phyloP scores from a whole-genome alignment of 2,113 vertebrate species.

The Talpa occidentalis region DNA sequence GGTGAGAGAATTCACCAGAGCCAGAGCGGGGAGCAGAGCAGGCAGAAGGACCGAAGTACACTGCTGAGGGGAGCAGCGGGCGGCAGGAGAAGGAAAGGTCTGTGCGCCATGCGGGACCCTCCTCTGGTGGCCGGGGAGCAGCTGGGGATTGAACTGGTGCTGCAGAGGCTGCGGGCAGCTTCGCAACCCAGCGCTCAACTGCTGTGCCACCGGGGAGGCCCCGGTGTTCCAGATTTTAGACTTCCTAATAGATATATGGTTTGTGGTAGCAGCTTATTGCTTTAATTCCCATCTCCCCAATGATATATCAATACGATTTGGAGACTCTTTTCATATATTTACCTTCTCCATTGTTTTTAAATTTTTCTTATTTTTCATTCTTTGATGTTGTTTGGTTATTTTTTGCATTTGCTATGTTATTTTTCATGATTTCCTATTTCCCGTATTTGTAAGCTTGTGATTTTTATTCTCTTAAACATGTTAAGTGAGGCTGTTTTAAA shows the following conservation, averaged over 20 bases:
- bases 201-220: too few species aligned
- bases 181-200: too few species aligned
- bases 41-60: too few species aligned
- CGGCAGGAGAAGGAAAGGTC: too few species aligned
- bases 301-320: too few species aligned
- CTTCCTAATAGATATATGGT: neutral
- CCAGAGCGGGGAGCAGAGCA: too few species aligned
- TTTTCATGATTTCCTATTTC: constrained; percentile 34
- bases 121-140: too few species aligned
- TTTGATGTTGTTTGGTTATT: neutral
- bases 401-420: neutral
- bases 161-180: too few species aligned
- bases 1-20: too few species aligned
- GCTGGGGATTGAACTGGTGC: too few species aligned
- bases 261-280: neutral
- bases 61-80: too few species aligned
- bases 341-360: neutral
- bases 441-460: neutral
- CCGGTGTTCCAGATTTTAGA: neutral
- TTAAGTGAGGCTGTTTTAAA: neutral
- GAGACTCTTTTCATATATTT: neutral
- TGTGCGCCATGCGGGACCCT: too few species aligned
- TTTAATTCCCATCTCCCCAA: neutral
- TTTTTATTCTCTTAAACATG: constrained; percentile 8
- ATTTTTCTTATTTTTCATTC: neutral